These are phyloP conservation scores for Cryptosula pallasiana DNA, from an alignment of 2,888 invertebrate species.

Conservation along the genomic window DNA sequence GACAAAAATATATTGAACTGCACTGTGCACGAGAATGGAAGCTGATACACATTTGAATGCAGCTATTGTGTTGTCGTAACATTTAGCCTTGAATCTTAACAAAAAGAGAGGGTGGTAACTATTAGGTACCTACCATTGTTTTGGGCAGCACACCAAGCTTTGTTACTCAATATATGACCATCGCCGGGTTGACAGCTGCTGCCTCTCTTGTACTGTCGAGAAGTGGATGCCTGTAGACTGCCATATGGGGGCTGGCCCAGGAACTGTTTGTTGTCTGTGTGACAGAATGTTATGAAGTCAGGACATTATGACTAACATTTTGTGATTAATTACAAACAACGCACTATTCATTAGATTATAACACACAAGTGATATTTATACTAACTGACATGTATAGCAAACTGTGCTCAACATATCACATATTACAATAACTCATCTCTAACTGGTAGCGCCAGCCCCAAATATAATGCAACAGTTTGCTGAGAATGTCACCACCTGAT, in stretches of 20 bases:
- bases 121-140: constrained; percentile 54
- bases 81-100: no score
- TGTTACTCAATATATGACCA: constrained; percentile 56
- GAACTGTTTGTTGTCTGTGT: constrained; percentile 55
- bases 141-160: constrained; percentile 57
- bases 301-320: neutral
- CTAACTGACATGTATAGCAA: no score
- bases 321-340: neutral
- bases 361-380: no score
- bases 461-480: no score
- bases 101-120: no score
- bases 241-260: constrained; percentile 56
- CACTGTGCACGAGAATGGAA: no score
- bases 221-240: constrained; percentile 54
- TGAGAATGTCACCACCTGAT: no score
- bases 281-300: neutral
- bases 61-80: no score
- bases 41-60: no score
- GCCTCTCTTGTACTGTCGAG: constrained; percentile 49
- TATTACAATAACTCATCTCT: neutral
- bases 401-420: neutral
- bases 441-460: no score
- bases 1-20: no score
- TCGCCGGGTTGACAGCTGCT: constrained; percentile 57
- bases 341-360: neutral